Evolutionary conservation across 1,140 invertebrate genomes (phyloP).

Genomic region (Apis florea): DNA sequence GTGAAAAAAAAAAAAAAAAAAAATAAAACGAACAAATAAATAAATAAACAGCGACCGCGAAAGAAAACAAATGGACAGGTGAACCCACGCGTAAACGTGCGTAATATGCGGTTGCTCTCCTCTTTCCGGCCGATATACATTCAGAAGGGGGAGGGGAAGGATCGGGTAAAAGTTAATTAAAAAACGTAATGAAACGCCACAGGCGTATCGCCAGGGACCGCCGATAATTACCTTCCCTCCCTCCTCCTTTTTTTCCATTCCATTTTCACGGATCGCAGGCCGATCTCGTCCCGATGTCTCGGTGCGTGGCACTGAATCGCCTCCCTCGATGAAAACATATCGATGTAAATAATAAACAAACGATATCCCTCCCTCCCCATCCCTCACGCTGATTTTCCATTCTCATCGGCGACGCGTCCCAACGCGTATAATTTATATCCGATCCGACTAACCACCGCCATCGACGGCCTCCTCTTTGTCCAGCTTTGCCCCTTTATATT

Average conservation of each 20-base stretch:
- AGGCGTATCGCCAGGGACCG: conserved; percentile 18
- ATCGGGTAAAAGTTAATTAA: conserved; percentile 48
- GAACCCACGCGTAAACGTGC: conserved; percentile 27
- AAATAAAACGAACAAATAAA: too few relatives aligned
- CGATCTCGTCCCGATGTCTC: conserved; percentile 29
- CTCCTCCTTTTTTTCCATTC: too few relatives aligned
- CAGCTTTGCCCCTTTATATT: conserved; percentile 39
- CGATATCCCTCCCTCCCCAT: background rate
- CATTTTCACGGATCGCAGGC: conserved; percentile 17
- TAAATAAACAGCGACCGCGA: background rate
- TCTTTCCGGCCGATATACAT: conserved; percentile 24
- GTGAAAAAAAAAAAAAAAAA: too few relatives aligned
- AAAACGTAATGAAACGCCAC: conserved; percentile 48
- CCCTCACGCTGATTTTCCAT: conserved; percentile 41
- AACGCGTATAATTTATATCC: conserved; percentile 48
- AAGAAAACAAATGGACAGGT: conserved; percentile 34
- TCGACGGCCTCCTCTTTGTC: background rate
- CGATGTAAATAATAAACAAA: conserved; percentile 28
- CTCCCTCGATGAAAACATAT: background rate
- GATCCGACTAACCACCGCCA: conserved; percentile 45
- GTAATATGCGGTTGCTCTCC: conserved; percentile 29
- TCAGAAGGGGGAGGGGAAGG: background rate
- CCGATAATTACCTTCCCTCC: conserved; percentile 31
- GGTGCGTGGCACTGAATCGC: background rate
- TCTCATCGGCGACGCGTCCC: conserved; percentile 1